Conservation (phyloP, 2,113 vertebrate genomes). For the Trichomycterus rosablanca region DNA sequence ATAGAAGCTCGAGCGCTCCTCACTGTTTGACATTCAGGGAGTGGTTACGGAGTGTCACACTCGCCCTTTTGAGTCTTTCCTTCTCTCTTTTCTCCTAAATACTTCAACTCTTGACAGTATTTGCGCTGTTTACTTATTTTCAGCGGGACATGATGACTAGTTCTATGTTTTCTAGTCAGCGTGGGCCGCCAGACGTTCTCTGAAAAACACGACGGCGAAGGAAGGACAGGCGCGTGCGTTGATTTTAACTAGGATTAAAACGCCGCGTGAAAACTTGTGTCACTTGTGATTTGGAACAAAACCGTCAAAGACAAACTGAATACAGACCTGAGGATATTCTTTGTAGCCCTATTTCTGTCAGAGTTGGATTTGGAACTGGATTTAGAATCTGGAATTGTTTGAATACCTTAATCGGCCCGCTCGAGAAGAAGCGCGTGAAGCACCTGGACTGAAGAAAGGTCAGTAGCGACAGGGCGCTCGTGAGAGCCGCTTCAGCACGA, state of each 20-base stretch:
- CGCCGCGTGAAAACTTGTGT: too few species aligned
- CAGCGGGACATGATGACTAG: not conserved
- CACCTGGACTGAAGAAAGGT: not conserved
- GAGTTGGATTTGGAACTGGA: not conserved
- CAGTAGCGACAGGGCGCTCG: conserved; percentile 3
- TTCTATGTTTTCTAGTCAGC: not conserved
- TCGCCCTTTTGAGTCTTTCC: not conserved
- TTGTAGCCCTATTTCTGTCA: not conserved
- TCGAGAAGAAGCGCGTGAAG: not conserved
- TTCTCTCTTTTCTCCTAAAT: not conserved
- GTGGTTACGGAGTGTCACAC: not conserved
- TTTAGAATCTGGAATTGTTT: too few species aligned
- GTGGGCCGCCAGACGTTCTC: not conserved
- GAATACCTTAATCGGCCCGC: not conserved
- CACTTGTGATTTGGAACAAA: too few species aligned
- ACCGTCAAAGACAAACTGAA: not conserved
- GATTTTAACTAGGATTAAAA: too few species aligned
- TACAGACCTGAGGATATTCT: not conserved
- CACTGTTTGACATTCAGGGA: not conserved
- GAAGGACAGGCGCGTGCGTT: not conserved
- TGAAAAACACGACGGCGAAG: not conserved
- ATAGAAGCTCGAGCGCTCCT: not conserved
- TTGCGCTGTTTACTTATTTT: too few species aligned
- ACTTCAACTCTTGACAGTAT: not conserved
- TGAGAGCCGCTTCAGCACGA: not conserved